Conservation (phyloP, 1,140 invertebrate genomes). For the Polypedilum vanderplanki region DNA sequence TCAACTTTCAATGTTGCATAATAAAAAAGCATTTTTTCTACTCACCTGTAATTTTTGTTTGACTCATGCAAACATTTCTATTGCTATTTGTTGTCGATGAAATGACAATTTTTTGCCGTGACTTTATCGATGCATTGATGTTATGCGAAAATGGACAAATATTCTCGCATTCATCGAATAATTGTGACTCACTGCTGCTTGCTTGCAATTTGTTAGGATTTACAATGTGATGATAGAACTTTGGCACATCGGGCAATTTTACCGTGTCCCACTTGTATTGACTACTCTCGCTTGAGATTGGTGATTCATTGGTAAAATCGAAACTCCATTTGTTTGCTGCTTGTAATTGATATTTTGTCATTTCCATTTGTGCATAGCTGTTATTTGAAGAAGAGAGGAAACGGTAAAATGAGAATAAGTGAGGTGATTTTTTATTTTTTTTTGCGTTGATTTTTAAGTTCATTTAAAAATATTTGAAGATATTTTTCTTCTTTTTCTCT, state of each 20-base stretch:
- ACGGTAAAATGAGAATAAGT: not conserved
- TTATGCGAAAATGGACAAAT: conserved; percentile 16
- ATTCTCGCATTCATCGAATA: conserved; percentile 23
- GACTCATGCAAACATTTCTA: not conserved
- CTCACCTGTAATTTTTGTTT: conserved; percentile 26
- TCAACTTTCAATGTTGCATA: not conserved
- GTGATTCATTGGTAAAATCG: conserved; percentile 21
- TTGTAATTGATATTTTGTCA: conserved; percentile 26
- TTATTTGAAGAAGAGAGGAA: not conserved
- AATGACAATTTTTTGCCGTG: not conserved
- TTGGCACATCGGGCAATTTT: not conserved
- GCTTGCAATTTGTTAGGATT: not conserved
- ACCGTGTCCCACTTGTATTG: not conserved
- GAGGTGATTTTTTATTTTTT: not conserved
- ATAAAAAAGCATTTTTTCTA: not conserved
- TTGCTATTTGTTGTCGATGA: not conserved
- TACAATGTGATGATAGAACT: conserved; percentile 12
- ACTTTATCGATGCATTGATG: conserved; percentile 13
- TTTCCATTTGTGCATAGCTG: conserved; percentile 21
- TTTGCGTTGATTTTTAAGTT: too few species aligned
- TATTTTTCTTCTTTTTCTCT: too few species aligned
- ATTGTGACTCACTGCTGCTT: not conserved
- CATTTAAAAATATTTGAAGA: too few species aligned
- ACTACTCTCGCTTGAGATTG: not conserved
- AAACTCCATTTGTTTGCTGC: conserved; percentile 15